Evolutionary conservation across 2,797 vertebrate species (phyloP), one percentile per base, ranked within the genome.

Genomic region (Peromyscus melanophrys): DNA sequence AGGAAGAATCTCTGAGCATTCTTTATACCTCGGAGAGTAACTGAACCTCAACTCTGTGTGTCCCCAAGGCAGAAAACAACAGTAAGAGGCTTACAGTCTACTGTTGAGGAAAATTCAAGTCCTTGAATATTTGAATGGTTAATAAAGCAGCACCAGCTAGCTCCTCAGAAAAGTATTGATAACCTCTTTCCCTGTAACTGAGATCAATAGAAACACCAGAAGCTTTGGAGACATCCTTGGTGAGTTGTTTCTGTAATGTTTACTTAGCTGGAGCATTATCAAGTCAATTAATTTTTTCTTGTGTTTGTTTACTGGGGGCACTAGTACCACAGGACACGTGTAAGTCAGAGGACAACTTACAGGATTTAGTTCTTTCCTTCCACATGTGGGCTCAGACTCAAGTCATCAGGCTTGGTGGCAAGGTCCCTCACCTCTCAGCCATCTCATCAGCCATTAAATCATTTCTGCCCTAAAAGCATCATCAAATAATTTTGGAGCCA

Each of bases 401-500:
- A 34, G 0, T 29, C 25, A 55, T 21, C 67, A 57, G 34, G n/a
- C 25, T 7, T 73, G 34, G 67, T n/a, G 49, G 16, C n/a, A 19
- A 55, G 34, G 85, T 16, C 23, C 34, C n/a, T 71, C 25, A 87
- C 46, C 12, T 37, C 65, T 37, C 14, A 55, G 14, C 84, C 65
- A 27, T 55, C 34, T 27, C 25, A n/a, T 7, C 34, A 86, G 34
- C 37, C 87, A 89, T n/a, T 31, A 92, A 67, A 49, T 94, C 75
- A 49, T 57, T 76, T 89, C 92, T 40, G 19, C 49, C 43, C 37
- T 46, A 10, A 71, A 63, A 85, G 65, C 43, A 76, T 61, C 40
- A 73, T 63, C 40, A 82, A 61, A 69, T 84, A 78, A 92, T 88
- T 92, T 83, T 86, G 29, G n/a, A 92, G 77, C 43, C 49, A 89